Base-by-base conservation (phyloP, 2,888 invertebrate species). In the Linhomoeus sp. region DNA sequence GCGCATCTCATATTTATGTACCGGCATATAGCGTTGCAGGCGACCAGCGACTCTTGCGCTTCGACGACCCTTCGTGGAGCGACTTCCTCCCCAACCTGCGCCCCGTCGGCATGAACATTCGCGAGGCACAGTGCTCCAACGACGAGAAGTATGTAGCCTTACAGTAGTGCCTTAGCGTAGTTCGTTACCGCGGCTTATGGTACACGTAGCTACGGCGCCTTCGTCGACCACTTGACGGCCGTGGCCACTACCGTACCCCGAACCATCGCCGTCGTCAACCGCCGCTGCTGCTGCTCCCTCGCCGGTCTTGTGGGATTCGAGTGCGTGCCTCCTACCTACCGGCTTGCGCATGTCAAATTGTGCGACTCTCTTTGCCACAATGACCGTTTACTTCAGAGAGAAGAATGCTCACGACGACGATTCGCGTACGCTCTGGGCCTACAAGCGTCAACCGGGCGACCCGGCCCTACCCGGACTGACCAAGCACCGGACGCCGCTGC, bases 41-140 rank as follows among this genome's bases (percentile, higher is more conserved):
- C 29, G 29, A 29, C 12, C 29, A 5, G 7, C 7, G 7, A 29
- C 5, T 29, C 53, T 74, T 92, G 47, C 82, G 86, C 65, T 94
- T 92, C 67, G 92, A 94, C 70, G 92, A 92, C 70, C 82, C 81
- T 46, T 75, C 78, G 46, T 94, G 92, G 92, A 76, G 80, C 51
- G 75, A 76, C 51, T 80, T 85, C 69, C 70, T 90, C 35, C 76
- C 77, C 56, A 83, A 83, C 0, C 72, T 94, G 45, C 92, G 92
- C 67, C 94, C 94, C 1, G 71, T 94, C 46, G 92, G 84, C 25
- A 71, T 94, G 52, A 82, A 85, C 38, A 86, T 92, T 58, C 70
- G 92, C 26, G 72, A 92, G 36, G 94, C 94, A 70, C 90, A 90
- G 20, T 94, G 94, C 70, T 87, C 5, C 22, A 3, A 20, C 25